Base-by-base conservation (phyloP, 2,797 vertebrate genomes). In the Gobio occitaniae region DNA sequence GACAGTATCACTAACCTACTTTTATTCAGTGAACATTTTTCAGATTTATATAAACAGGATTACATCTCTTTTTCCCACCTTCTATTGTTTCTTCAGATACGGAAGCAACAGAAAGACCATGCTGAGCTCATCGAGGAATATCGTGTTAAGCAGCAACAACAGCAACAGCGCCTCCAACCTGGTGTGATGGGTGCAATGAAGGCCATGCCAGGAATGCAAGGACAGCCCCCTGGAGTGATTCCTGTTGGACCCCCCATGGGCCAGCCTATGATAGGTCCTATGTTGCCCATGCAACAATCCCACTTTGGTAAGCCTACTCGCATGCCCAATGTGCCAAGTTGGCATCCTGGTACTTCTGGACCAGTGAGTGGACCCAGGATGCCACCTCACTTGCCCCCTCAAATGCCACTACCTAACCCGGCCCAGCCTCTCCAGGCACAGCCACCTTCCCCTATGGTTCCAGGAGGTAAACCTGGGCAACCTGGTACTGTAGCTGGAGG, bases 41-140 rank as follows among this genome's bases (percentile, higher is more conserved):
- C 50, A n/a, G 32, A 80, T 70, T 83, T 63, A 61, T 44, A 25
- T 25, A 44, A 77, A 77, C 36, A 44, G 21, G 1, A 63, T 41
- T 79, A 21, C 38, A 19, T 32, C 32, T 56, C n/a, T 19, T 65
- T 15, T 41, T 82, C 29, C 50, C 69, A 47, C 19, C 68, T 54
- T 65, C 12, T 21, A 4, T 74, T 32, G 47, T 25, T 29, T 47
- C 12, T 87, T 13, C 80, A 99, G 98, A 99, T 99, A 85, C 95
- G 97, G 61, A 99, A 99, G 89, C 98, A 99, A 88, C 98, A 99
- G 94, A 99, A 99, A 85, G 98, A 99, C 59, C 98, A 99, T 0
- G 94, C 97, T 0, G 98, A 99, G 86, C 95, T 99, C 13, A 99
- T 99, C 0, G 98, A 99, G 77, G 97, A 99, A 77, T 99, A 99